A percentile compares a stretch with the other conserved stretches of the same genome.
These are phyloP conservation scores for Paraplagusia blochii DNA, from an alignment of 2,113 vertebrate genomes.

Conservation along the genomic window DNA sequence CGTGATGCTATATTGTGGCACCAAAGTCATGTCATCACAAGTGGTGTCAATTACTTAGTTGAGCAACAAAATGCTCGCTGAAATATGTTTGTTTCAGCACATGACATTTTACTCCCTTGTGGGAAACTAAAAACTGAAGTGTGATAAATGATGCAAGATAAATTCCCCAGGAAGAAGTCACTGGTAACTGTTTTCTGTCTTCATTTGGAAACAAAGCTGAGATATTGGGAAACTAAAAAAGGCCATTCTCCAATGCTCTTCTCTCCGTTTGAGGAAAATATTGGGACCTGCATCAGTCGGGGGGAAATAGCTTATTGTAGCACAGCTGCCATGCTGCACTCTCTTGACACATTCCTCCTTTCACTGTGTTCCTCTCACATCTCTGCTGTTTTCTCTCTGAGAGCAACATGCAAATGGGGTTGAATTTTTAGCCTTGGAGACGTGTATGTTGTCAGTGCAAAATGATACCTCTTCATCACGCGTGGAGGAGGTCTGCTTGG, in stretches of 20 bases:
- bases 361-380: conserved; percentile 54
- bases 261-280: background rate
- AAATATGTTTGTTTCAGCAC: conserved; percentile 22
- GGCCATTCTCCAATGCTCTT: background rate
- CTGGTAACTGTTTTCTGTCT: background rate
- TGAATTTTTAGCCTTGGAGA: conserved; percentile 23
- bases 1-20: background rate
- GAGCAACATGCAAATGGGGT: conserved; percentile 31
- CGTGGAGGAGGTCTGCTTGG: background rate
- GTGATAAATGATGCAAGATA: conserved; percentile 3
- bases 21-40: conserved; percentile 18
- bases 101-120: conserved; percentile 22
- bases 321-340: conserved; percentile 48
- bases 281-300: conserved; percentile 12
- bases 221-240: conserved; percentile 9
- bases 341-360: conserved; percentile 64
- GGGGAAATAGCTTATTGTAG: conserved; percentile 33
- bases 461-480: background rate
- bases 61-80: conserved; percentile 14
- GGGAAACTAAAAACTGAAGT: conserved; percentile 8
- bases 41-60: conserved; percentile 35
- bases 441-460: background rate
- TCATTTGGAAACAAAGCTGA: background rate
- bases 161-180: conserved; percentile 12
- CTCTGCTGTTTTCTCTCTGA: conserved; percentile 42